Base-by-base conservation (phyloP, 2,888 invertebrate species). In the Drosophila quinaria region DNA sequence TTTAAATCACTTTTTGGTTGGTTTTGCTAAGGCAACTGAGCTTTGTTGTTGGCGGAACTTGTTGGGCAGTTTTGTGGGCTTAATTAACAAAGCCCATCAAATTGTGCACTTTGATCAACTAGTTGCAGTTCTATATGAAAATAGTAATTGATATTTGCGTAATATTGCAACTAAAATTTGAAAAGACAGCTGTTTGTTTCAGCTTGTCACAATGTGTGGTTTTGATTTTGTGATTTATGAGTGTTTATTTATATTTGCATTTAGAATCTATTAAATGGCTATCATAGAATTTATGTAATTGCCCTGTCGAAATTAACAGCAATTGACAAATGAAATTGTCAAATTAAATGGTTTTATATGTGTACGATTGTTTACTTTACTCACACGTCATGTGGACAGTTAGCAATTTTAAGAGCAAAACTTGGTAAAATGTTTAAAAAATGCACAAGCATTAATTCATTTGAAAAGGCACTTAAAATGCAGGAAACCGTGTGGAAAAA, bases 381-480 rank as follows among this genome's bases (percentile, higher is more conserved):
- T 3, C 22, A 54, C 42, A 52, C 52, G 29, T 3, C 37, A 47
- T 19, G 35, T 42, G 47, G n/a, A 10, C 13, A 39, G 10, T 39
- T 19, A 37, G 31, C 4, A 13, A 19, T 33, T 33, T 31, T 17
- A 33, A 33, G 19, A 11, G 37, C 4, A 15, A 15, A 5, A 11
- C 19, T 19, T 10, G 4, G 4, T 9, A 19, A 42, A 9, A 19
- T 11, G 17, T 8, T 3, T 25, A 10, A 17, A 1, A 44, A 44
- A 5, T 15, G 10, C 4, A 4, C 11, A 4, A 49, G 9, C 35
- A 13, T 35, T 54, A 66, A 37, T 51, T 17, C 35, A 46, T 37
- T 55, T 33, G 15, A 56, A 52, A 39, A 47, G 39, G 44, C 44
- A 72, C 42, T 66, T 56, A 72, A 72, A 66, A 49, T 25, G 46